Base-by-base conservation (phyloP, 2,113 vertebrate species). In the Parotia lawesii region DNA sequence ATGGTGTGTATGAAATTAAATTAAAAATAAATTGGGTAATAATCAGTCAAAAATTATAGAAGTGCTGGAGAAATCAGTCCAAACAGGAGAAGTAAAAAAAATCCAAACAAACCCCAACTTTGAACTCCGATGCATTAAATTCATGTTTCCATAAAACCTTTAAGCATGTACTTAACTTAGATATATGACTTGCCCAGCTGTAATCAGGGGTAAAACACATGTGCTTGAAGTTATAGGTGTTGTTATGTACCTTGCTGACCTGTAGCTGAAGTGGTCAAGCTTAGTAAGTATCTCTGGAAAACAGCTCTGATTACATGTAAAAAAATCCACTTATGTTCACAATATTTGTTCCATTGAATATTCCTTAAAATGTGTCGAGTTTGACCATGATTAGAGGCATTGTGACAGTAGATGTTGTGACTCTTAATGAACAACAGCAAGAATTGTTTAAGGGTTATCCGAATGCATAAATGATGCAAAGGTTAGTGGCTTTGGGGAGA, bases 21-120 rank as follows among this genome's bases (percentile, higher is more conserved):
- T 93, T 94, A 96, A 96, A 94, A 95, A 79, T 85, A 94, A 96
- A 90, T 87, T 82, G 51, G 51, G 44, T 85, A 94, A 93, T 81
- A 85, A 92, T 96, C 60, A 88, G 87, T 71, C 88, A 89, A 88
- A 93, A 90, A 71, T 67, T 29, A 91, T 87, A 66, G 44, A 77
- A 77, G 40, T 85, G 66, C 44, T 85, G 75, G 90, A 94, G 90
- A 93, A 92, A 87, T 91, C 60, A 57, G 62, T 72, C 35, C 56
- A 82, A 90, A 64, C 27, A 50, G 48, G 24, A 76, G 48, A n/a
- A 37, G 18, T 51, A 62, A 91, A 89, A 56, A 57, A 50, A 23
- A 37, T 15, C 38, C 42, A 70, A 90, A 91, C 66, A 78, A 73
- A 5, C 47, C 17, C n/a, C 19, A 44, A 5, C 64, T 60, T 77